Evolutionary conservation across 2,888 invertebrate genomes (phyloP).

Genomic region (Terebella lapidaria): DNA sequence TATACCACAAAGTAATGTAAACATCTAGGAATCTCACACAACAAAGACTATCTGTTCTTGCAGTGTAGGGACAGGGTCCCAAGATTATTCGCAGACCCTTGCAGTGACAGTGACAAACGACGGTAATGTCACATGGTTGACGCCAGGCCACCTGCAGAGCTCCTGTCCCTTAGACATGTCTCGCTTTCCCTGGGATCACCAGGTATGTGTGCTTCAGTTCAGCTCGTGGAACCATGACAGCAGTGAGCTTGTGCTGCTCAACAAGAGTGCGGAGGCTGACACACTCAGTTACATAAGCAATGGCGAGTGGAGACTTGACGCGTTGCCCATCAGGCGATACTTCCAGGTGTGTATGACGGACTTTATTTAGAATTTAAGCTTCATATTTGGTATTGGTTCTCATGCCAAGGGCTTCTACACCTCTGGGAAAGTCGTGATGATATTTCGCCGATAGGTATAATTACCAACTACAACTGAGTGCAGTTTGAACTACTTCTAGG

Average conservation of each 20-base stretch:
- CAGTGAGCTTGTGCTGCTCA: conserved; percentile 29
- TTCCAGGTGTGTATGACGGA: no score
- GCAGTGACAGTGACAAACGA: conserved; percentile 57
- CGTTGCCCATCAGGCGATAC: background rate
- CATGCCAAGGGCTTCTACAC: no score
- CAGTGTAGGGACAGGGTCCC: background rate
- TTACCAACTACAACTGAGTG: no score
- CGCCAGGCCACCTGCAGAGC: conserved; percentile 58
- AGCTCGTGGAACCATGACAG: conserved; percentile 47
- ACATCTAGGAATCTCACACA: no score
- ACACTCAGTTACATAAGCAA: background rate
- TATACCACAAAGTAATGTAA: no score
- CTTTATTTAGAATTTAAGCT: no score
- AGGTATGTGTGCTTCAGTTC: conserved; percentile 37
- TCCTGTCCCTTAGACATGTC: conserved; percentile 59
- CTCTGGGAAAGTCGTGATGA: no score
- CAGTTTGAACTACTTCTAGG: background rate
- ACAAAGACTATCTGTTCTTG: background rate
- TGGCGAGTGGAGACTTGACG: conserved; percentile 6
- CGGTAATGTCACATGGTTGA: conserved; percentile 60
- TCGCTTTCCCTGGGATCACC: conserved; percentile 60
- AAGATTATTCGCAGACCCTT: conserved; percentile 57
- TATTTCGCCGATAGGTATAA: no score
- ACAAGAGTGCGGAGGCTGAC: background rate
- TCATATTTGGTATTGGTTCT: no score